Base-by-base conservation (phyloP, 1,140 invertebrate genomes). In the Kradibia gibbosae region DNA sequence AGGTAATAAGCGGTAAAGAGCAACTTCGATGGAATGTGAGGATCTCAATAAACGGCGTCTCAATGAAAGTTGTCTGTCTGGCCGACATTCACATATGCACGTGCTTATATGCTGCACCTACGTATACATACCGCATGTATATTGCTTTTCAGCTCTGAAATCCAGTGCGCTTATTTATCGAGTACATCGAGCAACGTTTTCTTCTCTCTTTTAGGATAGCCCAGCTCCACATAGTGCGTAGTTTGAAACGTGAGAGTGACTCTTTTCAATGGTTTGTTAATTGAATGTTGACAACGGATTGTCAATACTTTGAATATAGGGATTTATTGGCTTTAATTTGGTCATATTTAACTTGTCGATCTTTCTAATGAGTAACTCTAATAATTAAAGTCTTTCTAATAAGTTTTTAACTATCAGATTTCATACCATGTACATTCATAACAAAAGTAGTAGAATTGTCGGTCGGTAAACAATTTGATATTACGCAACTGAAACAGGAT, bases 51-150 rank as follows among this genome's bases (percentile, higher is more conserved):
- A 78, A 78, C 74, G 78, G 36, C 73, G 67, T 72, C 78, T 82
- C 73, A 84, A 84, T 81, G 83, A 84, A 84, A 84, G 83, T 84
- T 79, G 81, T 76, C 74, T 45, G 62, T 75, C 74, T 82, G 81
- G 70, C 81, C 81, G 71, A 84, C 83, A 84, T 84, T 78, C 67
- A 36, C 53, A 53, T 45, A 53, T 57, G 75, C 83, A 81, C 76
- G 80, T 81, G 78, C 65, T 62, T n/a, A n/a, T 57, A 8, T 62
- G 31, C 76, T 67, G 34, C 20, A 48, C 31, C 34, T 67, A 39
- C 62, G 34, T 67, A 3, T n/a, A 39, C 22, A 11, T 42, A 71
- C 34, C 28, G 20, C 72, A 28, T 74, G 13, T 39, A 67, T 15
- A 20, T 25, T 53, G 71, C 48, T 25, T 75, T 53, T 53, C 36